Evolutionary conservation across 2,113 vertebrate genomes (phyloP).

Genomic region (Prietella phreatophila): DNA sequence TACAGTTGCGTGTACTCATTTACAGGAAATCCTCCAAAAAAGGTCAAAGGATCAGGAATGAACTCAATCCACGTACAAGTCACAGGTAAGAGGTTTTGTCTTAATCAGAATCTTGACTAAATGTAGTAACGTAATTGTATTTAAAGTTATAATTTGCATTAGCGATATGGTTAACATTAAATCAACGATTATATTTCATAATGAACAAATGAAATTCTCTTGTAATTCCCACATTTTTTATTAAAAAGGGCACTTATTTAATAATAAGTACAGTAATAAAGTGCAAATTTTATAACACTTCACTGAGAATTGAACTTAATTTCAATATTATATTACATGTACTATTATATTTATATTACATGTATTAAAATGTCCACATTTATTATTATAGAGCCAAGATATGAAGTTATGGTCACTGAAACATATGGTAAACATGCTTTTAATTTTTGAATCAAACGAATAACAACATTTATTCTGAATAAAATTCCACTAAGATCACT

Average conservation of each 20-base stretch:
- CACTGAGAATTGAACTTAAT: neutral
- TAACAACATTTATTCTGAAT: neutral
- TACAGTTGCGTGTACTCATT: conserved; percentile 15
- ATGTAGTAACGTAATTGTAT: neutral
- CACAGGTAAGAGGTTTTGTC: neutral
- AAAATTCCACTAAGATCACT: neutral
- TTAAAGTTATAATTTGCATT: neutral
- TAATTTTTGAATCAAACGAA: neutral
- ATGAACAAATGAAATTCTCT: neutral
- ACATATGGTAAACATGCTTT: neutral
- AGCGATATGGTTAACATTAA: neutral
- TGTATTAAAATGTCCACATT: neutral
- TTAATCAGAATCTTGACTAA: neutral
- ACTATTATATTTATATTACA: neutral
- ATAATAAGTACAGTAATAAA: neutral
- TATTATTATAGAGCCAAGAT: neutral
- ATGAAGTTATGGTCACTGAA: neutral
- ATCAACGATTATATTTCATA: neutral
- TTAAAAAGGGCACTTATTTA: neutral
- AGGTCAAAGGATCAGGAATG: neutral
- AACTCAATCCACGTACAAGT: conserved; percentile 6
- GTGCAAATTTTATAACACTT: neutral
- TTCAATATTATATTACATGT: neutral
- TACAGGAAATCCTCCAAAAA: neutral
- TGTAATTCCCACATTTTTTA: neutral